Evolutionary conservation across 1,140 invertebrate genomes (phyloP).

Genomic region (Lepidostoma basale): DNA sequence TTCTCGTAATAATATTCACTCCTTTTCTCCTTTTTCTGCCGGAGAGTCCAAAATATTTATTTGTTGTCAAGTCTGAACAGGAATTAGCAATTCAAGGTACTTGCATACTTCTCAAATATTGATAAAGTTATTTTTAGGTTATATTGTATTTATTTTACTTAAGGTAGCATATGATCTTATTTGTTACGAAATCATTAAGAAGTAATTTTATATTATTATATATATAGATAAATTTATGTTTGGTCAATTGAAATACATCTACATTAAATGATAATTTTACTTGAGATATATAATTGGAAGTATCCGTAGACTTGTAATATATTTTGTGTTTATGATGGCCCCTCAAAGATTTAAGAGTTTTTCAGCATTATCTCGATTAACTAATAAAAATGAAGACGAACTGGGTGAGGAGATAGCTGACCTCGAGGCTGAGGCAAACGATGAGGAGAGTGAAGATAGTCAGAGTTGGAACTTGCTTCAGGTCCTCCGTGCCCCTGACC

Average conservation of each 20-base stretch:
- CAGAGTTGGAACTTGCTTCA: constrained; percentile 61
- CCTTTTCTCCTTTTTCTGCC: constrained; percentile 72
- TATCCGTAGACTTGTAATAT: too few relatives aligned
- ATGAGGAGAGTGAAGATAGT: constrained; percentile 49
- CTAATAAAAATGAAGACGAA: constrained; percentile 55
- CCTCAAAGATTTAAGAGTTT: too few relatives aligned
- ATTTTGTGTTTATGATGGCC: too few relatives aligned
- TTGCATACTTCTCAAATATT: not conserved
- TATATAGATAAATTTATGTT: too few relatives aligned
- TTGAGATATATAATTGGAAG: too few relatives aligned
- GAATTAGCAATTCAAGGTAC: constrained; percentile 67
- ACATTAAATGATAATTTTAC: too few relatives aligned
- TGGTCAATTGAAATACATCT: too few relatives aligned
- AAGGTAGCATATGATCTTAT: too few relatives aligned
- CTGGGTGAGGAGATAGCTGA: constrained; percentile 58
- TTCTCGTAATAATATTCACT: constrained; percentile 64
- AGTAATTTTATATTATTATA: too few relatives aligned
- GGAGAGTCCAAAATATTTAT: constrained; percentile 86
- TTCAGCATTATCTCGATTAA: constrained; percentile 62
- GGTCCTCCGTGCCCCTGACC: constrained; percentile 60
- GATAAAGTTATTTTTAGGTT: too few relatives aligned
- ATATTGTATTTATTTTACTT: too few relatives aligned
- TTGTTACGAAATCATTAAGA: too few relatives aligned
- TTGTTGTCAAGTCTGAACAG: constrained; percentile 69
- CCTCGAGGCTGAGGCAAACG: constrained; percentile 58